phyloP scores from a whole-genome alignment of 2,113 vertebrate genomes.

The Platichthys flesus region DNA sequence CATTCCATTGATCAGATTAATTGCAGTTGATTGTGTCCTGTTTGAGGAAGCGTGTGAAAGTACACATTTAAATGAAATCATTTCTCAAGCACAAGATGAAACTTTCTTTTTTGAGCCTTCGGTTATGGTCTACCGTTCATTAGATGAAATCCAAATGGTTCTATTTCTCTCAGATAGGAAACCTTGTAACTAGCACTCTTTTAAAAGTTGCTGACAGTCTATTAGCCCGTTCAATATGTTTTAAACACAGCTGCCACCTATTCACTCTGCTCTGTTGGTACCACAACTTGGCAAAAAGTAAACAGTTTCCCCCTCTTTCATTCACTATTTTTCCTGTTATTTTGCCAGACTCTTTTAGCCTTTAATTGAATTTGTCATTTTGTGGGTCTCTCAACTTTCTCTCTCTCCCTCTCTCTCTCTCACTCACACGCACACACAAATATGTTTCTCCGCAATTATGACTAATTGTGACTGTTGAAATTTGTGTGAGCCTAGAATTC shows the following conservation, averaged over 20 bases:
- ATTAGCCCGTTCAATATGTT: background rate
- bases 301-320: constrained; percentile 63
- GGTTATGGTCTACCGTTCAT: background rate
- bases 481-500: constrained; percentile 76
- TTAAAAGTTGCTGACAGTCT: constrained; percentile 1
- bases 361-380: constrained; percentile 60
- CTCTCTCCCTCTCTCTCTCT: constrained; percentile 19
- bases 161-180: constrained; percentile 3
- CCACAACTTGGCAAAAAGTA: constrained; percentile 68
- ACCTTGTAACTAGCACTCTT: background rate
- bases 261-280: constrained; percentile 72
- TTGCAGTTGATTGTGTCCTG: constrained; percentile 79
- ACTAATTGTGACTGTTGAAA: constrained; percentile 83
- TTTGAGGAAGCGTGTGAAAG: constrained; percentile 70
- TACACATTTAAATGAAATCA: constrained; percentile 55
- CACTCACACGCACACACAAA: constrained; percentile 20
- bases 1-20: constrained; percentile 83
- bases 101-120: background rate
- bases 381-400: constrained; percentile 51
- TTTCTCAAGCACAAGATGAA: constrained; percentile 35
- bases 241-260: constrained; percentile 3
- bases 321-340: constrained; percentile 22
- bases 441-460: constrained; percentile 81
- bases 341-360: constrained; percentile 40
- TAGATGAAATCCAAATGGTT: background rate